Percentiles rank a stretch among this genome's conserved stretches.
These are phyloP conservation scores for Leptinotarsa tumamoca DNA, from an alignment of 2,888 invertebrate genomes.

Conservation along the genomic window DNA sequence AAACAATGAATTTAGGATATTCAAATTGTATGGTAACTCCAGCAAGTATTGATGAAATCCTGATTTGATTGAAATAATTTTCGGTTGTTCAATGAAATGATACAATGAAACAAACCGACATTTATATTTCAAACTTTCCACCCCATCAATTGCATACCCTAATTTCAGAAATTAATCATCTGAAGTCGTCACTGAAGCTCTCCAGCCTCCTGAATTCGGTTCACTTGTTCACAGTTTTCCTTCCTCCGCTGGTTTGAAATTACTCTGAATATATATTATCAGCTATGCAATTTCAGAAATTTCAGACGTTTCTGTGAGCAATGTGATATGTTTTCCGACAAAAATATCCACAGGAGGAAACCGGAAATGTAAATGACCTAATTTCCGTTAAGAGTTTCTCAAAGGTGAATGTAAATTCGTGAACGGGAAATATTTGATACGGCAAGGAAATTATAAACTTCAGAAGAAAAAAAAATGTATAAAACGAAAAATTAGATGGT, in stretches of 20 bases:
- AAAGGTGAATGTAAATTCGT: not conserved
- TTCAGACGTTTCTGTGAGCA: not conserved
- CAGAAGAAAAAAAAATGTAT: not conserved
- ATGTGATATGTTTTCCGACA: not conserved
- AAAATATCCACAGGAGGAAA: not conserved
- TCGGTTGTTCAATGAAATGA: too few species aligned
- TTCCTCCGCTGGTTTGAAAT: too few species aligned
- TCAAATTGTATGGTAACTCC: too few species aligned
- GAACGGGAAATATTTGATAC: not conserved
- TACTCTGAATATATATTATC: too few species aligned
- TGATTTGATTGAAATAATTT: too few species aligned
- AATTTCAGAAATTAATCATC: not conserved
- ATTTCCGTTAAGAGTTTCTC: not conserved
- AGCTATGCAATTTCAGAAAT: not conserved
- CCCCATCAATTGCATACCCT: not conserved
- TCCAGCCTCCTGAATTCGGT: not conserved
- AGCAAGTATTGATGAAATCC: too few species aligned
- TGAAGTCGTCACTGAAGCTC: not conserved
- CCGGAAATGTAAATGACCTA: not conserved
- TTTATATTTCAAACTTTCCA: too few species aligned
- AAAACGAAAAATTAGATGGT: not conserved
- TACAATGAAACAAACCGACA: too few species aligned
- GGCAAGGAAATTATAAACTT: not conserved
- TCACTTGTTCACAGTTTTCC: too few species aligned
- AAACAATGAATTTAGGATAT: too few species aligned